Evolutionary conservation across 2,888 invertebrate species (phyloP).

Genomic region (Leptopilina syphax): DNA sequence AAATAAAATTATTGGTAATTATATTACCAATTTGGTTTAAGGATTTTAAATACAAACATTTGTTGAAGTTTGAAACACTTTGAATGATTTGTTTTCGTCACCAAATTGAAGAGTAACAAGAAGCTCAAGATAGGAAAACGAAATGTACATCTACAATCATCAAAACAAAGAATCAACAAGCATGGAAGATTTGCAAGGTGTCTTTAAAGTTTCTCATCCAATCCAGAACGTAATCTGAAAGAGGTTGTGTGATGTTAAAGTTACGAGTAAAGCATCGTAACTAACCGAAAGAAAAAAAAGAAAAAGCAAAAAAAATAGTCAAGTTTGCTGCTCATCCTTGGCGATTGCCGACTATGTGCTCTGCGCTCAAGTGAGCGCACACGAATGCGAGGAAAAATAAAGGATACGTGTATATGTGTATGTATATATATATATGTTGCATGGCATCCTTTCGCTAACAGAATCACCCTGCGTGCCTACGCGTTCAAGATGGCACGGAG

Average conservation of each 20-base stretch:
- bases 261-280: slow-evolving; percentile 16
- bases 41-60: too few relatives aligned
- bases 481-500: slow-evolving; percentile 7
- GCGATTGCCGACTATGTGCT: not conserved
- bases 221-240: slow-evolving; percentile 8
- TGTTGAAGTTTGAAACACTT: too few relatives aligned
- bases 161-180: too few relatives aligned
- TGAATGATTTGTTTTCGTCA: too few relatives aligned
- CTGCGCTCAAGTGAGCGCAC: not conserved
- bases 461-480: slow-evolving; percentile 18
- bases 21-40: too few relatives aligned
- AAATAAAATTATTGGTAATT: too few relatives aligned
- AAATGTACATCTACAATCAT: too few relatives aligned
- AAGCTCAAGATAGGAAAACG: not conserved
- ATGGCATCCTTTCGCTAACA: slow-evolving; percentile 14
- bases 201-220: slow-evolving; percentile 8
- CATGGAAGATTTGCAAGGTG: slow-evolving; percentile 1
- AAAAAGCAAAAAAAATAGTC: not conserved
- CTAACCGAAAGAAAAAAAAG: slow-evolving; percentile 1
- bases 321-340: slow-evolving; percentile 4
- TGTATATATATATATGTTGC: not conserved
- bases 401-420: not conserved
- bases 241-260: not conserved
- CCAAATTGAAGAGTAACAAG: too few relatives aligned
- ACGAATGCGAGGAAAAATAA: slow-evolving; percentile 9